A percentile compares a stretch with the other conserved stretches of the same genome.
These are phyloP conservation scores for Drosophila nasuta DNA, from an alignment of 1,140 invertebrate genomes.

Conservation along the genomic window DNA sequence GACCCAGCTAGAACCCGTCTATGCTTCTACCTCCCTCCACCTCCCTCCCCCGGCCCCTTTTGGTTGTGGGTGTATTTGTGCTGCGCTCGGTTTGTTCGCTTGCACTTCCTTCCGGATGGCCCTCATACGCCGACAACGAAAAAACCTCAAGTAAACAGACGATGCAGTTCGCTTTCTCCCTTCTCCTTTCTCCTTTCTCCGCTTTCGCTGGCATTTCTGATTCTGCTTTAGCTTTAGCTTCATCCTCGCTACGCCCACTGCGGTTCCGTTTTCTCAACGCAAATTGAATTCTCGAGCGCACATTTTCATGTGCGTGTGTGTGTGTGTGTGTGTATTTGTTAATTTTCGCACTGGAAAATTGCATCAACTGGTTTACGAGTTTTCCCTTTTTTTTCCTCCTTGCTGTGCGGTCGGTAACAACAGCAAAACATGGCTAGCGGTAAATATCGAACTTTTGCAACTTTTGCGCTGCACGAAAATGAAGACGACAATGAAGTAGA, in stretches of 20 bases:
- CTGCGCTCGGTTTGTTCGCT: constrained; percentile 73
- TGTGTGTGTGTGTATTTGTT: constrained; percentile 67
- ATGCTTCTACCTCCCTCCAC: not conserved
- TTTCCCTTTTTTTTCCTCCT: not conserved
- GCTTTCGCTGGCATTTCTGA: not conserved
- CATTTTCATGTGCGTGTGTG: constrained; percentile 58
- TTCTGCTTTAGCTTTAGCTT: too few relatives aligned
- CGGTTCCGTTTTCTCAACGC: constrained; percentile 58
- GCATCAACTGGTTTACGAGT: constrained; percentile 70
- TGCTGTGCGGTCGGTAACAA: constrained; percentile 25
- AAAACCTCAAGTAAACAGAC: constrained; percentile 79
- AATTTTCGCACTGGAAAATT: constrained; percentile 79
- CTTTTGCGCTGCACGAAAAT: constrained; percentile 1
- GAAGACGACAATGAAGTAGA: not conserved
- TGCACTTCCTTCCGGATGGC: constrained; percentile 76
- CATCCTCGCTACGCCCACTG: not conserved
- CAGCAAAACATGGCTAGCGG: constrained; percentile 22
- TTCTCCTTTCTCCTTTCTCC: not conserved
- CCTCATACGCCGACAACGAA: constrained; percentile 43
- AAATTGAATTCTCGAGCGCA: constrained; percentile 78
- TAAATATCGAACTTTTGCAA: constrained; percentile 32
- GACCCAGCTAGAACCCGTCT: not conserved
- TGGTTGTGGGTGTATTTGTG: constrained; percentile 58
- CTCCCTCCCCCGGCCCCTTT: not conserved
- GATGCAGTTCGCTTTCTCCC: constrained; percentile 14